phyloP scores from a whole-genome alignment of 2,113 vertebrate species.

The Boleophthalmus pectinirostris region DNA sequence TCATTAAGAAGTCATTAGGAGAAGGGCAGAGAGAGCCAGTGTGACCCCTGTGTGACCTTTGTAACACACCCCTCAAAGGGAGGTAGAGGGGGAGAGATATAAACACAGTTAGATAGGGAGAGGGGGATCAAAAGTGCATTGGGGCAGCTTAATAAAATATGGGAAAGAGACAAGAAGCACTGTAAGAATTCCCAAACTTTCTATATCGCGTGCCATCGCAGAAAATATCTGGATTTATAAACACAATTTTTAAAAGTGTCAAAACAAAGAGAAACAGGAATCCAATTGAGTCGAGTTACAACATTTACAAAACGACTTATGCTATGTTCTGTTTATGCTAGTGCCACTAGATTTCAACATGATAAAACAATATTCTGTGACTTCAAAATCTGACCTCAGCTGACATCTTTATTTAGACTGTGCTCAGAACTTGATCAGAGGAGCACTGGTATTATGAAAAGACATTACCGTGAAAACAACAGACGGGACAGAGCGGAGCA shows the following conservation, averaged over 20 bases:
- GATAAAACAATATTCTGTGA: not conserved
- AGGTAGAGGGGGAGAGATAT: slow-evolving; percentile 22
- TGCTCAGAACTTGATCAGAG: slow-evolving; percentile 19
- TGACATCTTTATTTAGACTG: slow-evolving; percentile 1
- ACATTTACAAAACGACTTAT: not conserved
- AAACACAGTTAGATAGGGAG: slow-evolving; percentile 19
- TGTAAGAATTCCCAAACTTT: not conserved
- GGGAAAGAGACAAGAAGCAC: not conserved
- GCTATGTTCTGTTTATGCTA: slow-evolving; percentile 6
- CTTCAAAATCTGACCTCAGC: slow-evolving; percentile 15
- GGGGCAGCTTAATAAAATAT: not conserved
- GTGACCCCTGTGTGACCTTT: slow-evolving; percentile 62
- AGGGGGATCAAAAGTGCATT: slow-evolving; percentile 19
- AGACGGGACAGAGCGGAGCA: slow-evolving; percentile 18
- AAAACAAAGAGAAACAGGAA: not conserved
- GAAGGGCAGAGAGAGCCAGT: slow-evolving; percentile 53
- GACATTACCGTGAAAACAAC: not conserved
- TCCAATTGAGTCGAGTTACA: not conserved
- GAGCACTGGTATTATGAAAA: slow-evolving; percentile 16
- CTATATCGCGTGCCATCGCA: not conserved
- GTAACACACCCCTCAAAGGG: slow-evolving; percentile 46
- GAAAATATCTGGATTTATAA: not conserved
- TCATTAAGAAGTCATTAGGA: slow-evolving; percentile 71
- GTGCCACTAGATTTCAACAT: not conserved
- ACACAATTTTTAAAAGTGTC: not conserved